Conservation (phyloP, 2,888 invertebrate genomes). For the Clistopyga incitator region DNA sequence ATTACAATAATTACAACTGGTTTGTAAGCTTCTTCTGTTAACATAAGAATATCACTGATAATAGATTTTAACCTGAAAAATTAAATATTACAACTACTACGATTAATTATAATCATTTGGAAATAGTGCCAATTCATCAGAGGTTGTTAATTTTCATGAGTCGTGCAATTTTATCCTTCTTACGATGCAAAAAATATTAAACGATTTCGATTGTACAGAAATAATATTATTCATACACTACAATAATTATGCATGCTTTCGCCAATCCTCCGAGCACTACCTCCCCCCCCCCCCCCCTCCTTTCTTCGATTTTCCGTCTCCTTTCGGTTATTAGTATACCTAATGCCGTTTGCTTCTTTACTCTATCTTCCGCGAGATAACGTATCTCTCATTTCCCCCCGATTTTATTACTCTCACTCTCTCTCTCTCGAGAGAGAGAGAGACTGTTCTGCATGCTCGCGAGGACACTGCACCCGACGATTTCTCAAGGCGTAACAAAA, state of each 20-base stretch:
- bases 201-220: neutral
- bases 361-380: slow-evolving; percentile 39
- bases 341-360: slow-evolving; percentile 17
- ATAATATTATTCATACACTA: too few relatives aligned
- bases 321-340: slow-evolving; percentile 9
- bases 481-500: slow-evolving; percentile 33
- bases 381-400: slow-evolving; percentile 31
- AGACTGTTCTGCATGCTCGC: neutral
- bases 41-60: too few relatives aligned
- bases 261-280: neutral
- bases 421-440: slow-evolving; percentile 37
- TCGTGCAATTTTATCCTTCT: neutral
- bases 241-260: slow-evolving; percentile 32
- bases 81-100: too few relatives aligned
- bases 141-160: too few relatives aligned
- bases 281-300: neutral
- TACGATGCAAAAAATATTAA: neutral
- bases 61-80: too few relatives aligned
- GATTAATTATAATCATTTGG: too few relatives aligned
- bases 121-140: too few relatives aligned
- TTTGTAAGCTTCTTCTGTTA: too few relatives aligned
- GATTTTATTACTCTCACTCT: too few relatives aligned
- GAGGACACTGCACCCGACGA: slow-evolving; percentile 50
- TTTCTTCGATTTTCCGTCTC: neutral
- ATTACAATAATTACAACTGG: too few relatives aligned